Evolutionary conservation across 2,797 vertebrate genomes (phyloP).

Genomic region (Sebastes melanostomus): DNA sequence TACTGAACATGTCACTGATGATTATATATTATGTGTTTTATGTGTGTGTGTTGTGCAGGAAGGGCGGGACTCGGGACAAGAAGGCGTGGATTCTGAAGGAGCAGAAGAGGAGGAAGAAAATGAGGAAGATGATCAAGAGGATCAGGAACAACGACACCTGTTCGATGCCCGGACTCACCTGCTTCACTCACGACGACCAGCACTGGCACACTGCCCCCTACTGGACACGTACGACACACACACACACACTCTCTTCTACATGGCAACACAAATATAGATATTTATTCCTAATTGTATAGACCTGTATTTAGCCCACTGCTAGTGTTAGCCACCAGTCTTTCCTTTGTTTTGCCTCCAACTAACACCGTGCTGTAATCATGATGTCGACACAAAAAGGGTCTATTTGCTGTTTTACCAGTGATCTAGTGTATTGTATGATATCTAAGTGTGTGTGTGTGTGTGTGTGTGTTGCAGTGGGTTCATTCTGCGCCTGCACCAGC

Average conservation of each 20-base stretch:
- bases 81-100: constrained; percentile 90
- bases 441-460: neutral
- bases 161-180: constrained; percentile 97
- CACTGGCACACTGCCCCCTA: constrained; percentile 97
- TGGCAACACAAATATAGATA: neutral
- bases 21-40: neutral
- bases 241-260: neutral
- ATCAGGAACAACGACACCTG: constrained; percentile 95
- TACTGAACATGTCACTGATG: neutral
- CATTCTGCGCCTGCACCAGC: constrained; percentile 96
- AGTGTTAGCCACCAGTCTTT: too few species aligned
- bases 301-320: too few species aligned
- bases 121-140: constrained; percentile 93
- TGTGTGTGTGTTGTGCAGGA: constrained; percentile 74
- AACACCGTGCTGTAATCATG: too few species aligned
- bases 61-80: constrained; percentile 88
- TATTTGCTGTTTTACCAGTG: neutral
- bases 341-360: too few species aligned
- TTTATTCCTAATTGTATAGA: neutral
- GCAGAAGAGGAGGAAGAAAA: constrained; percentile 93
- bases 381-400: too few species aligned
- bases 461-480: constrained; percentile 81
- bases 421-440: neutral
- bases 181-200: constrained; percentile 98
- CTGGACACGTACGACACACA: constrained; percentile 85